Conservation (phyloP, 2,113 vertebrate species). For the Tenrec ecaudatus region DNA sequence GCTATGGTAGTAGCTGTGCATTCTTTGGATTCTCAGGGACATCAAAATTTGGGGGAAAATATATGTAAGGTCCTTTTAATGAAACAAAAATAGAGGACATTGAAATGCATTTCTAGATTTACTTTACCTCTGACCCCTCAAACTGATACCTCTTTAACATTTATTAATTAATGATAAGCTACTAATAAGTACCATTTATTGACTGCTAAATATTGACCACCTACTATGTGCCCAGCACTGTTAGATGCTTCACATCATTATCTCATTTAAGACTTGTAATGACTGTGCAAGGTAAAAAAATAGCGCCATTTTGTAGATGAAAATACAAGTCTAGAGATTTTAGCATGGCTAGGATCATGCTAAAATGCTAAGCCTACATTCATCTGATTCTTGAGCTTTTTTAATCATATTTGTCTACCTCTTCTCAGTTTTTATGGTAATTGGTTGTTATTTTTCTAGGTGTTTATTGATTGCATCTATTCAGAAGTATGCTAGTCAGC, state of each 20-base stretch:
- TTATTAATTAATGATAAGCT: conserved; percentile 54
- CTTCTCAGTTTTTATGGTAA: conserved; percentile 10
- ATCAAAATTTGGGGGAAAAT: conserved; percentile 60
- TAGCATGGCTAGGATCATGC: neutral
- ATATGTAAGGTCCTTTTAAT: conserved; percentile 53
- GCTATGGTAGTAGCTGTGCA: conserved; percentile 50
- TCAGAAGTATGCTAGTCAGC: conserved; percentile 30
- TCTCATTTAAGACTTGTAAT: conserved; percentile 61
- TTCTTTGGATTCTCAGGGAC: conserved; percentile 58
- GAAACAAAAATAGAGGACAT: conserved; percentile 59
- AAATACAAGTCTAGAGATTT: neutral
- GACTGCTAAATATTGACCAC: conserved; percentile 71
- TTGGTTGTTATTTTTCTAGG: conserved; percentile 42
- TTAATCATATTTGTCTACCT: neutral
- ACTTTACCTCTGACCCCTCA: conserved; percentile 39
- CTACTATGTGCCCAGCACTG: conserved; percentile 81
- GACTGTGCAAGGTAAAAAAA: conserved; percentile 52
- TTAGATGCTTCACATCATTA: conserved; percentile 67
- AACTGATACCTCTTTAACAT: conserved; percentile 18
- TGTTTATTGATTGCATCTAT: conserved; percentile 49
- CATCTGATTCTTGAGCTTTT: conserved; percentile 55
- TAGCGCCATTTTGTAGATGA: conserved; percentile 75
- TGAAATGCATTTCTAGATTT: conserved; percentile 46
- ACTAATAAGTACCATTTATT: conserved; percentile 56
- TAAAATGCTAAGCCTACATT: conserved; percentile 29